Conservation (phyloP, 2,113 vertebrate species). For the Abramis brama region DNA sequence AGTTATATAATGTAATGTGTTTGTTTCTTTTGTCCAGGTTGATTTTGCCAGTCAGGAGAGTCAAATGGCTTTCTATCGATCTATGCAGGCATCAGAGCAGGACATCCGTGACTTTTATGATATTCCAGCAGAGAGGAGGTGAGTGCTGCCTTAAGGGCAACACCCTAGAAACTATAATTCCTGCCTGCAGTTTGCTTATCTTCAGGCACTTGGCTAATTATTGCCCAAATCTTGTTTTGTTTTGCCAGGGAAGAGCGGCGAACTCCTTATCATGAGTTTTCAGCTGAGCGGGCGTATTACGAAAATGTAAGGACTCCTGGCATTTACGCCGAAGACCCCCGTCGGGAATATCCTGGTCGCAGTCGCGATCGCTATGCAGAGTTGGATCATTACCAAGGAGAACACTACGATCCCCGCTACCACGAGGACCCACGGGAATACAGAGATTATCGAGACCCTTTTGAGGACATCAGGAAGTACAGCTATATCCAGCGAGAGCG, state of each 20-base stretch:
- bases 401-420: slow-evolving; percentile 94
- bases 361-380: slow-evolving; percentile 93
- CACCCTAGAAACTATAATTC: background rate
- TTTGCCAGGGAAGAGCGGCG: slow-evolving; percentile 88
- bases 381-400: slow-evolving; percentile 93
- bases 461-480: slow-evolving; percentile 96
- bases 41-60: slow-evolving; percentile 99
- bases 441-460: slow-evolving; percentile 92
- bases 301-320: slow-evolving; percentile 88
- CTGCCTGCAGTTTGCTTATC: background rate
- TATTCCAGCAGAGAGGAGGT: slow-evolving; percentile 91
- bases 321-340: slow-evolving; percentile 89
- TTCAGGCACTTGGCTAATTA: background rate
- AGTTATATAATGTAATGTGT: background rate
- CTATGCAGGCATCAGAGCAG: slow-evolving; percentile 97
- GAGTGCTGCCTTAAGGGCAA: slow-evolving; percentile 25
- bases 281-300: slow-evolving; percentile 90
- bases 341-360: slow-evolving; percentile 90
- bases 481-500: slow-evolving; percentile 94
- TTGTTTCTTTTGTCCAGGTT: slow-evolving; percentile 74
- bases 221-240: background rate
- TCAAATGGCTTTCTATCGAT: slow-evolving; percentile 95
- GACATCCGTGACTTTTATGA: slow-evolving; percentile 98
- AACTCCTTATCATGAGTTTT: slow-evolving; percentile 90
- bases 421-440: slow-evolving; percentile 95